Evolutionary conservation across 2,113 vertebrate genomes (phyloP).

Genomic region (Grammomys dolichurus): DNA sequence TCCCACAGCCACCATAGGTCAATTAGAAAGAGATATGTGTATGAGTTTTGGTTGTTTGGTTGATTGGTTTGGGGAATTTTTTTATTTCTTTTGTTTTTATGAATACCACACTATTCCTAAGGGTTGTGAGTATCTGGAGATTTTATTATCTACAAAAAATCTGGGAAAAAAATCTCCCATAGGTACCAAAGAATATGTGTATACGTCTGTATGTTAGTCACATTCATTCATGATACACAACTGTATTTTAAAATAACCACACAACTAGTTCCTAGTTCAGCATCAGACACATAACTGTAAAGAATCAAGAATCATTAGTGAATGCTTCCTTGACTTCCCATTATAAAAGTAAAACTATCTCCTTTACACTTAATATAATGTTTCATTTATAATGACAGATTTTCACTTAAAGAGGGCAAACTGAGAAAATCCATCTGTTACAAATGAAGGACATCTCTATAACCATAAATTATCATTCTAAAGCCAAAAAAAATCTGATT

Average conservation of each 20-base stretch:
- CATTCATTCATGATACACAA: not conserved
- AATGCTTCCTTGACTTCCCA: not conserved
- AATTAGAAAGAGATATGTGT: not conserved
- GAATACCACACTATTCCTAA: not conserved
- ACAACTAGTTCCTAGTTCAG: not conserved
- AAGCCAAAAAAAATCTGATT: slow-evolving; percentile 38
- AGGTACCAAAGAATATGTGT: not conserved
- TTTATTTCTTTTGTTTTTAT: not conserved
- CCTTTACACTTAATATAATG: not conserved
- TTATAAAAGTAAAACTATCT: slow-evolving; percentile 36
- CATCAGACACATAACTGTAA: not conserved
- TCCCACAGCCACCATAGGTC: too few species aligned
- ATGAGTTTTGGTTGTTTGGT: not conserved
- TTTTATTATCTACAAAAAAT: not conserved
- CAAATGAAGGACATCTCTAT: slow-evolving; percentile 58
- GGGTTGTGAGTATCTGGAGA: not conserved
- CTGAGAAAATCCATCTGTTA: slow-evolving; percentile 45
- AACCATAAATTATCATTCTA: not conserved
- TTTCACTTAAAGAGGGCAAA: slow-evolving; percentile 13
- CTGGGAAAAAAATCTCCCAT: too few species aligned
- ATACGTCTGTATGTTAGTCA: not conserved
- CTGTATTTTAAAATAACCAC: not conserved
- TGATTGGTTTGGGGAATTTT: not conserved
- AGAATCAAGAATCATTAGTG: not conserved
- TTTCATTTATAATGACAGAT: not conserved